Percentiles rank a stretch among this genome's conserved stretches.
Conservation (phyloP, 2,888 invertebrate genomes). For the Erpobdella octoculata region DNA sequence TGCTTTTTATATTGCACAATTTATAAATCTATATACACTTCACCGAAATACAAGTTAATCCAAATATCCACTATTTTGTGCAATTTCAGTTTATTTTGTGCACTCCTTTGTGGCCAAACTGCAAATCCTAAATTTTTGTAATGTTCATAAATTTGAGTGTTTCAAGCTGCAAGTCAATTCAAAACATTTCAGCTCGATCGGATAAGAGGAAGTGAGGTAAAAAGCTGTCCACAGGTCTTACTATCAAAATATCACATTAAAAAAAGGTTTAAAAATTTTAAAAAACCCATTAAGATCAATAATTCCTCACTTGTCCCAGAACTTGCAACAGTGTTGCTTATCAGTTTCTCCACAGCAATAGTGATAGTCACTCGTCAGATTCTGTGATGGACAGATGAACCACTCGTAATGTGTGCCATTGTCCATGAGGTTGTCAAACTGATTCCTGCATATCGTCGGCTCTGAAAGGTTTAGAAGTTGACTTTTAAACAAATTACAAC, state of each 20-base stretch:
- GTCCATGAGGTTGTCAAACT: conserved; percentile 31
- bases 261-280: not conserved
- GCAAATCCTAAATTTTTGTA: too few relatives aligned
- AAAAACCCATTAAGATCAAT: not conserved
- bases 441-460: conserved; percentile 32
- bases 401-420: conserved; percentile 30
- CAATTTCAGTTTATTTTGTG: too few relatives aligned
- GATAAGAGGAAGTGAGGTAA: not conserved
- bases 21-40: too few relatives aligned
- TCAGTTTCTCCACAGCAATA: conserved; percentile 29
- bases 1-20: too few relatives aligned
- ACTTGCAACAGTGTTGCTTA: conserved; percentile 26
- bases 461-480: too few relatives aligned
- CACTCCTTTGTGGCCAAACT: too few relatives aligned
- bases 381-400: conserved; percentile 32
- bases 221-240: not conserved
- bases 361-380: conserved; percentile 26
- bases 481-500: too few relatives aligned
- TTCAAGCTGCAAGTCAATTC: too few relatives aligned
- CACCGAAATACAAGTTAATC: too few relatives aligned
- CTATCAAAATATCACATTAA: not conserved
- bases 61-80: too few relatives aligned
- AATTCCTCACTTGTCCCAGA: conserved; percentile 6
- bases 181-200: too few relatives aligned
- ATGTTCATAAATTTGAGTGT: too few relatives aligned